A percentile compares a stretch with the other conserved stretches of the same genome.
phyloP scores from a whole-genome alignment of 2,888 invertebrate genomes.

The Acronicta alni region DNA sequence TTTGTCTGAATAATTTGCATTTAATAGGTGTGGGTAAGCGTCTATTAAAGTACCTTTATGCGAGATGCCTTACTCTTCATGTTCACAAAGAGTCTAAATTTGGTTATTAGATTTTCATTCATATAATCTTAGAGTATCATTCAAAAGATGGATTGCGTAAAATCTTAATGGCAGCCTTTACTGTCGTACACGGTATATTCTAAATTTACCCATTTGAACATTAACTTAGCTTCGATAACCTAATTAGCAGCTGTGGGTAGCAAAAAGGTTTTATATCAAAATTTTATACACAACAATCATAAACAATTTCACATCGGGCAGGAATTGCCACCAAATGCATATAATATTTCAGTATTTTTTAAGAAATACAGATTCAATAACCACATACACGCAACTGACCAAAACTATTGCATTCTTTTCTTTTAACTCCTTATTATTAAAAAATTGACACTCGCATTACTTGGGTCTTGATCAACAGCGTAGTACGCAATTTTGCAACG shows the following conservation, averaged over 20 bases:
- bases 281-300: too few species aligned
- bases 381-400: conserved; percentile 10
- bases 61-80: conserved; percentile 8
- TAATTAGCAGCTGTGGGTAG: neutral
- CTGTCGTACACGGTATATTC: neutral
- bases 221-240: neutral
- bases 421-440: conserved; percentile 34
- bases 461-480: conserved; percentile 53
- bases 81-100: neutral
- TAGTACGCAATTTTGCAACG: conserved; percentile 51
- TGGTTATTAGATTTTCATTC: neutral
- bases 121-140: neutral
- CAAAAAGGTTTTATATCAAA: neutral
- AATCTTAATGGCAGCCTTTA: conserved; percentile 9
- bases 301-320: neutral
- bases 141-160: neutral
- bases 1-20: conserved; percentile 46
- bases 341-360: neutral
- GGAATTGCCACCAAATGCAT: neutral
- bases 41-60: conserved; percentile 28
- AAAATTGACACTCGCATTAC: conserved; percentile 36
- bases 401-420: conserved; percentile 17
- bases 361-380: conserved; percentile 11
- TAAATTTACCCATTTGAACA: conserved; percentile 6
- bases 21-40: conserved; percentile 43